Evolutionary conservation across 2,113 vertebrate species (phyloP), one percentile per base, ranked within the genome.

Genomic region (Miniopterus natalensis): DNA sequence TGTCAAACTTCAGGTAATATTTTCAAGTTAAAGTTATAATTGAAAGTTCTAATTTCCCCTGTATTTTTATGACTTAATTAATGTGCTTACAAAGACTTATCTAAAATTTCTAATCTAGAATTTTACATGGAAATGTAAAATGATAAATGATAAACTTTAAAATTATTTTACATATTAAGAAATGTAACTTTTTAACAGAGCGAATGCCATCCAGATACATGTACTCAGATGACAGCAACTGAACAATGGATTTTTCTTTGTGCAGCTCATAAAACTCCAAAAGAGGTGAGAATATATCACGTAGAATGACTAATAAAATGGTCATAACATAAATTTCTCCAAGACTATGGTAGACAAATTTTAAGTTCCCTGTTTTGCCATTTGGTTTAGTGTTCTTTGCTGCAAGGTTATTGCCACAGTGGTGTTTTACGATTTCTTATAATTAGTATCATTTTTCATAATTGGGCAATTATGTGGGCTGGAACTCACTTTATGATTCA

Each of bases 171-270:
- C 11, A n/a, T 95, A 87, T 84, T 97, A 92, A 95, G 77, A 91
- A 90, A 68, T 83, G 8, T 55, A 83, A 96, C 95, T 65, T 97
- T 98, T 98, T 96, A 94, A 98, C 98, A 99, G 99, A 99, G 98
- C 13, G 99, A 99, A 98, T 99, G 99, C 96, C 99, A 99, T 96
- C 99, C 99, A 89, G 99, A 99, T 98, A 99, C 99, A 0, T 99
- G 99, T 95, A 99, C 99, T 97, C 99, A 99, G 98, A 99, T 99
- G 99, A 99, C 99, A 5, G 99, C 99, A 96, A 99, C 99, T 27
- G 99, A 99, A 98, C 99, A 99, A 96, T 99, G 99, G 99, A 99
- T 99, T 98, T 99, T 99, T 95, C 98, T 99, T 98, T 99, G 99
- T 98, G 99, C 99, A 77, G 99, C 99, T 96, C 99, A 99, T 98